These are phyloP conservation scores for Odontocolon sp. DNA, from an alignment of 2,888 invertebrate genomes.

Conservation along the genomic window DNA sequence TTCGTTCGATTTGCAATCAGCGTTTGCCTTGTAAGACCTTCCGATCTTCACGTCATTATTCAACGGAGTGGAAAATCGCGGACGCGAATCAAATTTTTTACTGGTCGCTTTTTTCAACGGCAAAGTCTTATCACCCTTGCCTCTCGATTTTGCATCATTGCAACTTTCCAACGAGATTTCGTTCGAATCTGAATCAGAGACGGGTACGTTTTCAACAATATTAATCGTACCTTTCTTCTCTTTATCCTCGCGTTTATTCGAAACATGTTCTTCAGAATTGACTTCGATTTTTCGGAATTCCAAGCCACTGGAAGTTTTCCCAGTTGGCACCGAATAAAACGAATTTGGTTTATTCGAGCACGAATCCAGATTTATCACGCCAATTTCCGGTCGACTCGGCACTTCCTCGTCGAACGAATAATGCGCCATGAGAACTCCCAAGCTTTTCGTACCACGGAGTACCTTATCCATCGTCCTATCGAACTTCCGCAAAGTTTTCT, in stretches of 20 bases:
- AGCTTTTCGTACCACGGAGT: constrained; percentile 32
- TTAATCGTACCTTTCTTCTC: not conserved
- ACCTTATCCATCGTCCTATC: constrained; percentile 52
- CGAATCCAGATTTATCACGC: not conserved
- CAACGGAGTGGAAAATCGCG: constrained; percentile 61
- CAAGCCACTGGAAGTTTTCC: not conserved
- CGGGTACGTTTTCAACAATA: not conserved
- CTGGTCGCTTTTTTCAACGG: not conserved
- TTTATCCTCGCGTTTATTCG: not conserved
- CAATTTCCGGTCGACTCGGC: not conserved
- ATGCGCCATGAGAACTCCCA: constrained; percentile 34
- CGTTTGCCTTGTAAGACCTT: not conserved
- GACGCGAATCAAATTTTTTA: constrained; percentile 17
- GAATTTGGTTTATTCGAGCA: not conserved
- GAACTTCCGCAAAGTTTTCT: constrained; percentile 46
- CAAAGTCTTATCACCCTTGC: not conserved
- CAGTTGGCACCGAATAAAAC: not conserved
- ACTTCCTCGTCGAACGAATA: constrained; percentile 1
- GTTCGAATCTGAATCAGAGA: not conserved
- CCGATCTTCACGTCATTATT: constrained; percentile 43
- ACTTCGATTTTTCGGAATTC: not conserved
- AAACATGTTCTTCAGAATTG: not conserved
- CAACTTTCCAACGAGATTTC: not conserved
- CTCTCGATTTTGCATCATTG: not conserved
- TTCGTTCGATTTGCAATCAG: constrained; percentile 27